Conservation (phyloP, 2,888 invertebrate species). For the Epistrophe grossulariae region DNA sequence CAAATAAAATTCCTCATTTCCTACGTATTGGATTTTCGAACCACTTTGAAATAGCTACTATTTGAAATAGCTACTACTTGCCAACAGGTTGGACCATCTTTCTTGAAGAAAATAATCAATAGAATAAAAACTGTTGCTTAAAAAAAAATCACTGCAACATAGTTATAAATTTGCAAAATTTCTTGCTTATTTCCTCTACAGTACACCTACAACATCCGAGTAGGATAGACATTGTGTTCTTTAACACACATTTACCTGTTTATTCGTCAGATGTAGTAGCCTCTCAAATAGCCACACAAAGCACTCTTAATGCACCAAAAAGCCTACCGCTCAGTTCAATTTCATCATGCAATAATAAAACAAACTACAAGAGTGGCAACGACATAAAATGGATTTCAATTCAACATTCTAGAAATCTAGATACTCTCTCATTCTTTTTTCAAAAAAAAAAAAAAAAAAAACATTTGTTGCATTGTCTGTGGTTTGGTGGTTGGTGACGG, state of each 20-base stretch:
- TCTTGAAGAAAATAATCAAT: no score
- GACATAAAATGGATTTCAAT: conserved; percentile 48
- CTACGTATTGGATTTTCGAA: no score
- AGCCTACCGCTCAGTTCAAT: conserved; percentile 11
- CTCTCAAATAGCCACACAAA: conserved; percentile 11
- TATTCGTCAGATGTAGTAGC: background rate
- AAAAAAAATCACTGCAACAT: background rate
- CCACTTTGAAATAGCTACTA: no score
- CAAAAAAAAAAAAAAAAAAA: conserved; percentile 4
- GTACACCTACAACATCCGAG: background rate
- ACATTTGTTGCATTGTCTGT: conserved; percentile 64
- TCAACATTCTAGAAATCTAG: conserved; percentile 16
- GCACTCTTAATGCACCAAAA: background rate
- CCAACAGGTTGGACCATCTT: no score
- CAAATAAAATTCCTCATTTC: no score
- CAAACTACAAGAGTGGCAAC: conserved; percentile 37
- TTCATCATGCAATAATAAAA: conserved; percentile 9
- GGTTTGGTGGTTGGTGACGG: conserved; percentile 1
- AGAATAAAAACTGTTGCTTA: no score
- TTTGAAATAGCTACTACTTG: no score
- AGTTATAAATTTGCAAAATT: background rate
- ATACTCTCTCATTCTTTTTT: conserved; percentile 12
- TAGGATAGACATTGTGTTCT: background rate
- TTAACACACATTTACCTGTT: conserved; percentile 6
- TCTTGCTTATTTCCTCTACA: background rate